Conservation (phyloP, 2,113 vertebrate genomes). For the Arothron firmamentum region DNA sequence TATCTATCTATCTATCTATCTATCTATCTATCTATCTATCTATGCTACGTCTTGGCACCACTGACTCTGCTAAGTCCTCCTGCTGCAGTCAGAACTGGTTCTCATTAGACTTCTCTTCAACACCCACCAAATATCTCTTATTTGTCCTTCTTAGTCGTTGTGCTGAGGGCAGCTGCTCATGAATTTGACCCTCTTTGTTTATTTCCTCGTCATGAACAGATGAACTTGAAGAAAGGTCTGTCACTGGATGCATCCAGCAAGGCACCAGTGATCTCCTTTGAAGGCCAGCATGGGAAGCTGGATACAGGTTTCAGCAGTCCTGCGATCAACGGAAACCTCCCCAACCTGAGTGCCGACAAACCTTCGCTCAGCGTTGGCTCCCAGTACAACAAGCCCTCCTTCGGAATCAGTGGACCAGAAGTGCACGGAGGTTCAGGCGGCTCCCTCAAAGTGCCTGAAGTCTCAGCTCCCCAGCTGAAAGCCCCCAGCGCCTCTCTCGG, state of each 20-base stretch:
- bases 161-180: not conserved
- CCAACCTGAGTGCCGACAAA: conserved; percentile 41
- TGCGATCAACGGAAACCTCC: conserved; percentile 53
- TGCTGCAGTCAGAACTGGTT: too few species aligned
- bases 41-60: too few species aligned
- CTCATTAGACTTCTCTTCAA: too few species aligned
- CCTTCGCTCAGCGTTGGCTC: conserved; percentile 25
- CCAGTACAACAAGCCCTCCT: conserved; percentile 45
- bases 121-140: too few species aligned
- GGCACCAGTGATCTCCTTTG: conserved; percentile 38
- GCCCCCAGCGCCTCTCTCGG: conserved; percentile 42
- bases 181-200: conserved; percentile 2
- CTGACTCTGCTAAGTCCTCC: too few species aligned
- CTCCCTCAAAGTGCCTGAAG: conserved; percentile 29
- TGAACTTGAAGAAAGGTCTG: conserved; percentile 28
- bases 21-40: too few species aligned
- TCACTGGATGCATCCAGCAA: conserved; percentile 35
- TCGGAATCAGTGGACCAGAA: conserved; percentile 47
- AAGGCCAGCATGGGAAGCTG: conserved; percentile 44
- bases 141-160: too few species aligned
- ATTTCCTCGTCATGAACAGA: conserved; percentile 44
- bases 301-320: conserved; percentile 41
- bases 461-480: conserved; percentile 45
- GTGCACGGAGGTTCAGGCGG: conserved; percentile 55
- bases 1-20: too few species aligned